phyloP scores from a whole-genome alignment of 1,140 invertebrate genomes.

The Dryas iulia region DNA sequence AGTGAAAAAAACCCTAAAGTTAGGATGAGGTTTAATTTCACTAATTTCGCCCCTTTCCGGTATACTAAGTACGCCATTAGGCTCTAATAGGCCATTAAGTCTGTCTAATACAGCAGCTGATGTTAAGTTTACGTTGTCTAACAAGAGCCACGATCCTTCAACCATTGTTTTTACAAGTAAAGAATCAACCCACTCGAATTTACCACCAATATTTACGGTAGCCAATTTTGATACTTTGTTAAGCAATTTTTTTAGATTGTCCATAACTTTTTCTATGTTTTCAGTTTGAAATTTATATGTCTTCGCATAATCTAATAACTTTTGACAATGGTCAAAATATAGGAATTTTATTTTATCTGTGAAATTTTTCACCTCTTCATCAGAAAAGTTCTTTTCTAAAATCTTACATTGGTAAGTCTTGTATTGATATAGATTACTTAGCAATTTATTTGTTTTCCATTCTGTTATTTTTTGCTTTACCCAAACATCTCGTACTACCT shows the following conservation, averaged over 20 bases:
- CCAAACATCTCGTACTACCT: conserved; percentile 56
- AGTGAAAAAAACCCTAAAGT: conserved; percentile 96
- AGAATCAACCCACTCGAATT: conserved; percentile 99
- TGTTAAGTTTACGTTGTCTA: conserved; percentile 99
- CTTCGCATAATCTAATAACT: conserved; percentile 43
- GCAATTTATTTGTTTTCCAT: conserved; percentile 49
- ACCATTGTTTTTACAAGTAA: conserved; percentile 92
- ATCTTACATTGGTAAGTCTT: conserved; percentile 41
- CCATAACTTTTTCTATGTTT: conserved; percentile 42
- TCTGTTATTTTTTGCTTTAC: conserved; percentile 37
- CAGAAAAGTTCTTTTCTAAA: conserved; percentile 72
- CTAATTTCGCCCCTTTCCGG: conserved; percentile 94
- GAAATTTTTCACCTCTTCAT: conserved; percentile 80
- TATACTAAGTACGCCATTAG: conserved; percentile 92
- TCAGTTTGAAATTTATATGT: conserved; percentile 26
- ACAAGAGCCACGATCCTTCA: conserved; percentile 93
- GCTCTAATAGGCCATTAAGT: conserved; percentile 96
- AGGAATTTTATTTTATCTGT: conserved; percentile 74
- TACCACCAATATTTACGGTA: conserved; percentile 88
- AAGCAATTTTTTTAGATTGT: conserved; percentile 49
- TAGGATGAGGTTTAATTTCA: conserved; percentile 90
- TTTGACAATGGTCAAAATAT: conserved; percentile 62
- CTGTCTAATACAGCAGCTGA: conserved; percentile 97
- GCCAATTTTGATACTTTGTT: conserved; percentile 78
- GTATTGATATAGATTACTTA: conserved; percentile 55